A percentile compares a stretch with the other conserved stretches of the same genome.
phyloP scores from a whole-genome alignment of 2,888 invertebrate genomes.

The Hyposoter dolosus region DNA sequence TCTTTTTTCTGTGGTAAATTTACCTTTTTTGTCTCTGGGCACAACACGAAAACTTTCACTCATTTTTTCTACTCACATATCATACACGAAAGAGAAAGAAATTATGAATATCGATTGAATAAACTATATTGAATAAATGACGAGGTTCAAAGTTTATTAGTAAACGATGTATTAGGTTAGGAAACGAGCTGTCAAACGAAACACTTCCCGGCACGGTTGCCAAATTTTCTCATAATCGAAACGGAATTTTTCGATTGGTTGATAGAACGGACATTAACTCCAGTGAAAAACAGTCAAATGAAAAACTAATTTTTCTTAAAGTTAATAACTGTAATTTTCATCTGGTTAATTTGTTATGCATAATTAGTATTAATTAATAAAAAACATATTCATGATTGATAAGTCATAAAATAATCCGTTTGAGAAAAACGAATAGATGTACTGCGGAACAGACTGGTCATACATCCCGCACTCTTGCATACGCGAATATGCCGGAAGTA shows the following conservation, averaged over 20 bases:
- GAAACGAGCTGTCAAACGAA: background rate
- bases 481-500: no score
- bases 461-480: no score
- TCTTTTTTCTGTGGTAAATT: no score
- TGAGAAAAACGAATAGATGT: background rate
- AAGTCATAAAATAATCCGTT: background rate
- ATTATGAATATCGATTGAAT: no score
- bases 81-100: background rate
- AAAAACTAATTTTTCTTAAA: background rate
- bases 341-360: slow-evolving; percentile 1
- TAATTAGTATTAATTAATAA: slow-evolving; percentile 11
- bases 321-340: slow-evolving; percentile 25
- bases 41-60: background rate
- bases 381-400: slow-evolving; percentile 10
- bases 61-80: background rate
- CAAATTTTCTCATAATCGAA: background rate
- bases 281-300: slow-evolving; percentile 21
- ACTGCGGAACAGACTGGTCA: no score
- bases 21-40: background rate
- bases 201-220: slow-evolving; percentile 5
- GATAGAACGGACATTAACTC: slow-evolving; percentile 11
- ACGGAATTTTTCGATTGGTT: slow-evolving; percentile 25
- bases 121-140: no score
- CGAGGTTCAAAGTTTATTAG: background rate
- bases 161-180: background rate